Evolutionary conservation across 2,888 invertebrate species (phyloP).

Genomic region (Eudasyphora cyanicolor): DNA sequence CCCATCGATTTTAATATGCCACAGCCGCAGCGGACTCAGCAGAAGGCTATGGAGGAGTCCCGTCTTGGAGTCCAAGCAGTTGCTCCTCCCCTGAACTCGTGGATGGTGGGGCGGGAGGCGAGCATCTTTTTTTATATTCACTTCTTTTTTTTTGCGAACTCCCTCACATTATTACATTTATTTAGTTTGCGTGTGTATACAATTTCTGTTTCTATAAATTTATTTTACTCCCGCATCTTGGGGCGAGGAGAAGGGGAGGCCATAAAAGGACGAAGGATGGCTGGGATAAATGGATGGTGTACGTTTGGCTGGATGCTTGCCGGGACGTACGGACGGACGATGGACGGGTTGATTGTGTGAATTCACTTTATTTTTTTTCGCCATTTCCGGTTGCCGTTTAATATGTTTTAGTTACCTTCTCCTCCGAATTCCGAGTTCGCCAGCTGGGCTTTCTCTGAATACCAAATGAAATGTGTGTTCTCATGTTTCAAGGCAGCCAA

Average conservation of each 20-base stretch:
- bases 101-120: constrained; percentile 1
- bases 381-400: constrained; percentile 64
- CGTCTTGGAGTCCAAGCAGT: constrained; percentile 8
- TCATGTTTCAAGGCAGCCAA: constrained; percentile 39
- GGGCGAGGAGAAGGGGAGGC: constrained; percentile 11
- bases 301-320: background rate
- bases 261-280: background rate
- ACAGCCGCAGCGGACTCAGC: background rate
- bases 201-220: constrained; percentile 42
- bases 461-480: constrained; percentile 60
- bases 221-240: constrained; percentile 10
- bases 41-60: too few relatives aligned
- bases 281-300: background rate
- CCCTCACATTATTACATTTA: constrained; percentile 59
- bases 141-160: background rate
- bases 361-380: constrained; percentile 54
- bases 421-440: constrained; percentile 35
- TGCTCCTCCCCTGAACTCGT: constrained; percentile 11
- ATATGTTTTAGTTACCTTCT: constrained; percentile 63
- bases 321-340: background rate
- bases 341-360: constrained; percentile 40
- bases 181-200: constrained; percentile 54
- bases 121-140: constrained; percentile 38
- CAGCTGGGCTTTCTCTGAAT: constrained; percentile 61
- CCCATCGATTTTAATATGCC: background rate